These are phyloP conservation scores for Pyrrhia umbra DNA, from an alignment of 2,888 invertebrate genomes.

Conservation along the genomic window DNA sequence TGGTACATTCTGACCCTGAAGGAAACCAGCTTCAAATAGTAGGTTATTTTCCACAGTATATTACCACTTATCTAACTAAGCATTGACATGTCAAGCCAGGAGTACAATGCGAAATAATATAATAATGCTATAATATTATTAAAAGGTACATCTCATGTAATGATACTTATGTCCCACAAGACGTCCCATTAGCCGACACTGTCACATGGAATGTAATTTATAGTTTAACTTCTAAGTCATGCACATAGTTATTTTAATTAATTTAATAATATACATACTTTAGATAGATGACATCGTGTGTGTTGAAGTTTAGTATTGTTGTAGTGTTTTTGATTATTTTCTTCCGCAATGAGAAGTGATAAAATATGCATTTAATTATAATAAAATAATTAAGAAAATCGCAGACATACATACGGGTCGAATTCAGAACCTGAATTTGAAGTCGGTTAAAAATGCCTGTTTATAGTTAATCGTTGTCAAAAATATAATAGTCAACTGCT, in stretches of 20 bases:
- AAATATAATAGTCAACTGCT: no score
- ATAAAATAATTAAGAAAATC: no score
- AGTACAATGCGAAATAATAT: conserved; percentile 1
- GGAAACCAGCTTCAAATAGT: neutral
- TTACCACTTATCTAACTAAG: neutral
- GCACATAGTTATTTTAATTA: conserved; percentile 16
- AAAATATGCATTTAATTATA: neutral
- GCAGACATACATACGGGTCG: neutral
- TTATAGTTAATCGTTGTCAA: no score
- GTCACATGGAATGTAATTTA: conserved; percentile 21
- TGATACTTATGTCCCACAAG: conserved; percentile 2
- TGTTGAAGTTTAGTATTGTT: neutral
- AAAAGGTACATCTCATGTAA: conserved; percentile 13
- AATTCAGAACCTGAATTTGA: no score
- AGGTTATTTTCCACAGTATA: conserved; percentile 4
- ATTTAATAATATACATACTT: conserved; percentile 28
- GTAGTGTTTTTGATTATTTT: neutral
- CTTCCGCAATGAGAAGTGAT: neutral
- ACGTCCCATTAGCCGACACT: conserved; percentile 5
- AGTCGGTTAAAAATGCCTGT: no score
- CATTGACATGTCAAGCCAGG: conserved; percentile 20
- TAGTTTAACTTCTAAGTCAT: conserved; percentile 4
- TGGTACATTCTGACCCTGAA: no score
- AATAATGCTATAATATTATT: conserved; percentile 10
- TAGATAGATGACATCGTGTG: neutral